Evolutionary conservation across 2,113 vertebrate genomes (phyloP), one percentile per base, ranked within the genome.

Genomic region (Vulpes vulpes): DNA sequence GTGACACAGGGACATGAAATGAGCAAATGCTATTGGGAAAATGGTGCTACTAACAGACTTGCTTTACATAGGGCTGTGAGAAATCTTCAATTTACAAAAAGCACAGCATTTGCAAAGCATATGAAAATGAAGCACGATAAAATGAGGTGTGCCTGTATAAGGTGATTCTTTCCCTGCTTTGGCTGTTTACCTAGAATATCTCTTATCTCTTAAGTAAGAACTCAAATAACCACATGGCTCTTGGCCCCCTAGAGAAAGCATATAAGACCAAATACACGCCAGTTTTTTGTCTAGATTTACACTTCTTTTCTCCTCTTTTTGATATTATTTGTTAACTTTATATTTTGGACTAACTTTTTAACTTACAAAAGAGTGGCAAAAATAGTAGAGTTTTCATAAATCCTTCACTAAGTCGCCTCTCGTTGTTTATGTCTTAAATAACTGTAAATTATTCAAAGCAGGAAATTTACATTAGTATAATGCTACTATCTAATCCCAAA

Each of bases 331-430:
- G 78, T 65, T n/a, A 57, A 15, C 27, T 65, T 82, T 9, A 76
- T 51, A 83, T 83, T 89, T 76, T 65, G 19, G 38, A 89, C 83
- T 82, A 95, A 76, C 25, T 76, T 76, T 57, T 49, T 27, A 95
- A 95, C 67, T 76, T 27, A 57, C 9, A 25, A 27, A 84, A 76
- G 15, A 83, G 10, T 65, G 15, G 15, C 11, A 65, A n/a, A 57
- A 55, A 90, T 43, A 43, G 20, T 57, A 76, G 16, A 11, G 12
- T 65, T 57, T 57, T 83, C 57, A 14, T 8, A 49, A n/a, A 65
- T 5, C 20, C 5, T 38, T n/a, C 8, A 27, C 11, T 7, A 25
- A 76, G 22, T 6, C 27, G 22, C 20, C 11, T 8, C 25, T 57
- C 25, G n/a, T 32, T 76, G 25, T 57, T 32, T 76, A 65, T 11